A percentile compares a stretch with the other conserved stretches of the same genome.
These are phyloP conservation scores for Hoplostethus mediterraneus DNA, from an alignment of 2,797 vertebrate genomes.

Conservation along the genomic window DNA sequence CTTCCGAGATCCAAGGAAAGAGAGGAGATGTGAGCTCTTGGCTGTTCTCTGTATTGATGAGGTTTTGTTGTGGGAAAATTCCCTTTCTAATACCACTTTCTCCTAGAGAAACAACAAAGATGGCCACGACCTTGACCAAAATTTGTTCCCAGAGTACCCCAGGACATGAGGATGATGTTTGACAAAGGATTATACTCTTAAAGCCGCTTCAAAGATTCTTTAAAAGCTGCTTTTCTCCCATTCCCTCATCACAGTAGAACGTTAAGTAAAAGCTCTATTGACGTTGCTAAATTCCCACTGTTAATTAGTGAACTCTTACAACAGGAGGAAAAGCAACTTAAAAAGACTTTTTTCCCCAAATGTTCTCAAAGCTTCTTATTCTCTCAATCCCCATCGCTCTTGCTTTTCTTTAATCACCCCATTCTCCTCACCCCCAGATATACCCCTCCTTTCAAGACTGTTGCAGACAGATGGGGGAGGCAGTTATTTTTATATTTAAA, in stretches of 20 bases:
- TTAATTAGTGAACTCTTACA: background rate
- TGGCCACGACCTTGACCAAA: slow-evolving; percentile 22
- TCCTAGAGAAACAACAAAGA: slow-evolving; percentile 25
- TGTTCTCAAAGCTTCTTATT: slow-evolving; percentile 26
- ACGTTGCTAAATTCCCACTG: background rate
- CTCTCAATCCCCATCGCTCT: background rate
- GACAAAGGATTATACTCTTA: slow-evolving; percentile 46
- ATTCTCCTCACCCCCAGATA: slow-evolving; percentile 16
- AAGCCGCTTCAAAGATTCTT: slow-evolving; percentile 38
- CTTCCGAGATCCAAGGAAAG: slow-evolving; percentile 35
- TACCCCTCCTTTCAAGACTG: slow-evolving; percentile 30
- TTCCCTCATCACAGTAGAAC: background rate
- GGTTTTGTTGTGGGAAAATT: slow-evolving; percentile 5
- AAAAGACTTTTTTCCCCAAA: background rate
- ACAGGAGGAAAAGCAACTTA: slow-evolving; percentile 18
- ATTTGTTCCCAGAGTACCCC: slow-evolving; percentile 26
- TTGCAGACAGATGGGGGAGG: slow-evolving; percentile 41
- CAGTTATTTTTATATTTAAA: slow-evolving; percentile 80
- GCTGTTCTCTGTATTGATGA: slow-evolving; percentile 3
- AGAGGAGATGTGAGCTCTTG: slow-evolving; percentile 13
- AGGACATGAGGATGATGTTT: slow-evolving; percentile 33
- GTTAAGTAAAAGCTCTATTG: slow-evolving; percentile 6
- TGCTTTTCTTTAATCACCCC: background rate
- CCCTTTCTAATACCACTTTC: slow-evolving; percentile 9
- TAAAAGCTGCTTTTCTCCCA: slow-evolving; percentile 1